These are phyloP conservation scores for Drusus annulatus DNA, from an alignment of 1,140 invertebrate genomes.

Conservation along the genomic window DNA sequence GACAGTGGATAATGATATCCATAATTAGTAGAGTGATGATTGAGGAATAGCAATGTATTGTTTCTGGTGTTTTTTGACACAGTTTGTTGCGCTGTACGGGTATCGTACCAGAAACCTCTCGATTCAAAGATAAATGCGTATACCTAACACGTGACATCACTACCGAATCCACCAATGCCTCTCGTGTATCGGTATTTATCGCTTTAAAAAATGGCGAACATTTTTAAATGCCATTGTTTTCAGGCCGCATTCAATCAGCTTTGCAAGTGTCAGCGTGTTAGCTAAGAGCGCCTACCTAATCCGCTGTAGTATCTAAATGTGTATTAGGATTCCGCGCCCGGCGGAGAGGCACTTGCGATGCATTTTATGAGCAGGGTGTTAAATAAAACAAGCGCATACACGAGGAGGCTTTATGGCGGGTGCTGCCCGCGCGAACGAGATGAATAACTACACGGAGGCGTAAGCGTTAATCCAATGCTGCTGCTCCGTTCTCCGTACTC, in stretches of 20 bases:
- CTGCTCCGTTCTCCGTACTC: neutral
- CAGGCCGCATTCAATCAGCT: neutral
- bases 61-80: too few relatives aligned
- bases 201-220: neutral
- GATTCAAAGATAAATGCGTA: too few relatives aligned
- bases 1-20: too few relatives aligned
- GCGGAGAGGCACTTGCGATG: constrained; percentile 3
- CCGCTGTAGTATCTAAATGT: neutral
- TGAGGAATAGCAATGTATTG: too few relatives aligned
- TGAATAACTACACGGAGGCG: constrained; percentile 1
- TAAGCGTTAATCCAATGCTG: constrained; percentile 19
- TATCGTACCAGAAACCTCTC: too few relatives aligned
- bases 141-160: too few relatives aligned
- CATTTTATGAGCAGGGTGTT: constrained; percentile 34
- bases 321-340: neutral
- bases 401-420: neutral
- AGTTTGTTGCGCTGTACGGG: too few relatives aligned
- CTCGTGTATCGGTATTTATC: neutral
- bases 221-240: neutral
- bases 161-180: too few relatives aligned
- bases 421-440: neutral
- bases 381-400: constrained; percentile 36
- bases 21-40: too few relatives aligned
- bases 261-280: neutral
- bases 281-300: neutral